phyloP scores from a whole-genome alignment of 2,113 vertebrate genomes.

The Arenaria interpres region DNA sequence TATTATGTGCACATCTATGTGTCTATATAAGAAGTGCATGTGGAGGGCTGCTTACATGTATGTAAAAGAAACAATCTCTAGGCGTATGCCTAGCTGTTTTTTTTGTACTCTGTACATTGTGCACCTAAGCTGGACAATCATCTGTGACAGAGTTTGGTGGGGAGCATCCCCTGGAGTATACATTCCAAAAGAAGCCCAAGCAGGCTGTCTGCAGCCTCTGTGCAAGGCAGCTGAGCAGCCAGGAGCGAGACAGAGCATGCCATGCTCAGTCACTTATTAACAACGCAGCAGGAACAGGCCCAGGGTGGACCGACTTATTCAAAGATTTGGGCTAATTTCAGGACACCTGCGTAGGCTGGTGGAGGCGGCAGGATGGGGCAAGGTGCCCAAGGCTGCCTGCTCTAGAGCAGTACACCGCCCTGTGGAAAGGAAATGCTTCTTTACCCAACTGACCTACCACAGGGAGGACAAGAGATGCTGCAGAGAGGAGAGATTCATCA shows the following conservation, averaged over 20 bases:
- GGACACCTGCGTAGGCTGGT: not conserved
- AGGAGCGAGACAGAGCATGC: constrained; percentile 31
- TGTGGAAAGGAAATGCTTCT: not conserved
- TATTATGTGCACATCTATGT: not conserved
- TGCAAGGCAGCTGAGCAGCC: not conserved
- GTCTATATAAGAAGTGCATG: not conserved
- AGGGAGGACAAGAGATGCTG: not conserved
- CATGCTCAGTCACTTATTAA: constrained; percentile 1
- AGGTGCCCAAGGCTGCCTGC: not conserved
- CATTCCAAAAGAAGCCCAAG: not conserved
- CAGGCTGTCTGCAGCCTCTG: not conserved
- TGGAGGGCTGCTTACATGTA: not conserved
- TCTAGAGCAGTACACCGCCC: not conserved
- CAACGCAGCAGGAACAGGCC: not conserved
- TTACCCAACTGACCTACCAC: not conserved
- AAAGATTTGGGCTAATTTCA: constrained; percentile 29
- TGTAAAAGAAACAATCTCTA: not conserved
- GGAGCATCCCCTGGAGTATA: not conserved
- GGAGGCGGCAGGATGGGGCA: not conserved
- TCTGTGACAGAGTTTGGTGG: not conserved
- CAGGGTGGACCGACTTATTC: not conserved
- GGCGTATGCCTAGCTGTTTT: not conserved
- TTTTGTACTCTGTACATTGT: not conserved
- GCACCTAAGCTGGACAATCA: not conserved
- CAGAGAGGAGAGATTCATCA: not conserved